A percentile compares a stretch with the other conserved stretches of the same genome.
Evolutionary conservation across 2,797 vertebrate species (phyloP).

Genomic region (Myripristis murdjan): DNA sequence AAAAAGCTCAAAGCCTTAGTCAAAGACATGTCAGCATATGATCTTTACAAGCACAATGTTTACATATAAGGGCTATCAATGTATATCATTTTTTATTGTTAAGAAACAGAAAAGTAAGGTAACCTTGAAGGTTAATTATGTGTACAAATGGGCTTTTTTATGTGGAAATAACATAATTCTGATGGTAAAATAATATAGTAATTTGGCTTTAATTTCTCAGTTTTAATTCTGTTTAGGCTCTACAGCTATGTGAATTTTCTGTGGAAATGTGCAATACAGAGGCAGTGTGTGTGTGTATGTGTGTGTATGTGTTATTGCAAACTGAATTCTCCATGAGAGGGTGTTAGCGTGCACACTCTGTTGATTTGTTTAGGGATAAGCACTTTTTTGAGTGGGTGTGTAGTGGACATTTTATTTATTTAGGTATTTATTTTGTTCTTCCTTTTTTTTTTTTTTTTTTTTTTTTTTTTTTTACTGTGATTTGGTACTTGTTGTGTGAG

Average conservation of each 20-base stretch:
- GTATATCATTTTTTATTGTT: conserved; percentile 4
- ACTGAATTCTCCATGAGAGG: conserved; percentile 6
- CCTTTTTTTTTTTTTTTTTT: neutral
- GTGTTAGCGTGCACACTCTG: conserved; percentile 33
- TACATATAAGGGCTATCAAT: neutral
- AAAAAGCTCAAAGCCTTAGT: conserved; percentile 20
- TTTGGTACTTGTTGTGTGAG: conserved; percentile 52
- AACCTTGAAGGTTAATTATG: no score
- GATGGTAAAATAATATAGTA: neutral
- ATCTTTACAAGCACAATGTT: conserved; percentile 29
- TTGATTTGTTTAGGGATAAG: conserved; percentile 34
- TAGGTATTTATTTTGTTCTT: neutral
- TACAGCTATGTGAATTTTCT: neutral
- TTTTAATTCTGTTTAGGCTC: neutral
- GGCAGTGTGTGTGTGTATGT: conserved; percentile 5
- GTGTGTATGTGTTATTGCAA: conserved; percentile 22
- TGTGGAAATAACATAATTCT: conserved; percentile 8
- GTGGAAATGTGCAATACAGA: neutral
- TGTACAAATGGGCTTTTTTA: neutral
- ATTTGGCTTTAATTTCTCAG: neutral
- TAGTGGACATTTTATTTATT: conserved; percentile 9
- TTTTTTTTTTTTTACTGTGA: conserved; percentile 8
- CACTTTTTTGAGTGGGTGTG: conserved; percentile 27
- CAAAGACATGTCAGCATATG: neutral
- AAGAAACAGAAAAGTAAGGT: no score